A percentile compares a stretch with the other conserved stretches of the same genome.
These are phyloP conservation scores for Thalassarche chlororhynchos DNA, from an alignment of 2,113 vertebrate species.

Conservation along the genomic window DNA sequence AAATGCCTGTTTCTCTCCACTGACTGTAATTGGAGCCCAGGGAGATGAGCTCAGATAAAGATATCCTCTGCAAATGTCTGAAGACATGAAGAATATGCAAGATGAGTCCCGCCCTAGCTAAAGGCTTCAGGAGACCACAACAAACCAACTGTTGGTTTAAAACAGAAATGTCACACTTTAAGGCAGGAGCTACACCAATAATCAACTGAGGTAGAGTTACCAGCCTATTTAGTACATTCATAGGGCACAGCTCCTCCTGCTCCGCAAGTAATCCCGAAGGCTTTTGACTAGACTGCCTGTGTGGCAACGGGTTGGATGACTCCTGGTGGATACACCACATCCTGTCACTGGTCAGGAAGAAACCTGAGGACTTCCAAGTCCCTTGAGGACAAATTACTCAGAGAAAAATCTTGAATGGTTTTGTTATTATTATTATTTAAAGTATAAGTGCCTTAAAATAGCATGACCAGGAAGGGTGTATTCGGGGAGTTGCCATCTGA, in stretches of 20 bases:
- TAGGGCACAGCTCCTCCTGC: neutral
- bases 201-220: neutral
- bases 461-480: slow-evolving; percentile 30
- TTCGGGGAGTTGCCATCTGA: neutral
- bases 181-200: neutral
- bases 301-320: neutral
- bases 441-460: slow-evolving; percentile 13
- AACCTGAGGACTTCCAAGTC: neutral
- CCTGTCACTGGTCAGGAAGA: slow-evolving; percentile 14
- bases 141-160: neutral
- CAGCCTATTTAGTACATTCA: neutral
- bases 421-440: neutral
- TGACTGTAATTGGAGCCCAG: neutral
- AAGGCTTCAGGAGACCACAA: neutral
- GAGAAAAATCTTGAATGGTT: neutral
- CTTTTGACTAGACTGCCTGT: slow-evolving; percentile 2
- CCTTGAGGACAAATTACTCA: slow-evolving; percentile 14
- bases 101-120: neutral
- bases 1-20: neutral
- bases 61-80: neutral
- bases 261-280: neutral
- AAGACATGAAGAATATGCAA: neutral
- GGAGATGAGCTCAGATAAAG: neutral
- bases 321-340: neutral
- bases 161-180: neutral